These are phyloP conservation scores for Apistogramma diplotaenia DNA, from an alignment of 2,113 vertebrate species.

Conservation along the genomic window DNA sequence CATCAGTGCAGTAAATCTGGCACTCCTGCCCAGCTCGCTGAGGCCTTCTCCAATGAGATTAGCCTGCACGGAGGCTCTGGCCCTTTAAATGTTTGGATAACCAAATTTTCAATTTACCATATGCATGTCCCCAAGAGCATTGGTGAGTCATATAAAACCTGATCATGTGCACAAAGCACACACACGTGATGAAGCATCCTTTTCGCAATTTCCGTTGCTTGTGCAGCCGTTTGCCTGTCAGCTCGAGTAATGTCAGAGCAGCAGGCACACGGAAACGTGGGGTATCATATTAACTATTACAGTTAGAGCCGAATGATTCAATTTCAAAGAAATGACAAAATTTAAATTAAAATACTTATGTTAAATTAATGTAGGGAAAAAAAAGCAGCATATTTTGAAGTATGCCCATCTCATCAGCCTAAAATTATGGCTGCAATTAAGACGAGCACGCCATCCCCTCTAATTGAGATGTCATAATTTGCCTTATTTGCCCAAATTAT, in stretches of 20 bases:
- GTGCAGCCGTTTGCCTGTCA: slow-evolving; percentile 37
- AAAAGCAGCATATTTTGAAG: not conserved
- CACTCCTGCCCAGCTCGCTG: not conserved
- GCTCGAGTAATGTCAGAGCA: slow-evolving; percentile 13
- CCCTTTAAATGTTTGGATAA: slow-evolving; percentile 45
- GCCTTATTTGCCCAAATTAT: slow-evolving; percentile 30
- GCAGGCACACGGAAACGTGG: not conserved
- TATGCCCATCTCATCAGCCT: not conserved
- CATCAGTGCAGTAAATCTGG: not conserved
- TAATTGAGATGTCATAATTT: slow-evolving; percentile 31
- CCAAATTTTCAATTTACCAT: slow-evolving; percentile 51
- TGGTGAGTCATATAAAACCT: slow-evolving; percentile 28
- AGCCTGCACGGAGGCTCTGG: slow-evolving; percentile 13
- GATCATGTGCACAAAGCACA: slow-evolving; percentile 18
- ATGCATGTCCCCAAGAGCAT: not conserved
- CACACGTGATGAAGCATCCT: slow-evolving; percentile 21
- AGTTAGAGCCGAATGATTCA: not conserved
- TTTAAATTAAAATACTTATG: slow-evolving; percentile 2
- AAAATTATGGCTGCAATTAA: not conserved
- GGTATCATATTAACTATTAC: not conserved
- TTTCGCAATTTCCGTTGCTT: slow-evolving; percentile 8
- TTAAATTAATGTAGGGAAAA: not conserved
- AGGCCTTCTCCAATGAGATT: slow-evolving; percentile 34
- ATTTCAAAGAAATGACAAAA: not conserved
- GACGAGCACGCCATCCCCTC: not conserved